These are phyloP conservation scores for Lophius piscatorius DNA, from an alignment of 2,113 vertebrate species.

Conservation along the genomic window DNA sequence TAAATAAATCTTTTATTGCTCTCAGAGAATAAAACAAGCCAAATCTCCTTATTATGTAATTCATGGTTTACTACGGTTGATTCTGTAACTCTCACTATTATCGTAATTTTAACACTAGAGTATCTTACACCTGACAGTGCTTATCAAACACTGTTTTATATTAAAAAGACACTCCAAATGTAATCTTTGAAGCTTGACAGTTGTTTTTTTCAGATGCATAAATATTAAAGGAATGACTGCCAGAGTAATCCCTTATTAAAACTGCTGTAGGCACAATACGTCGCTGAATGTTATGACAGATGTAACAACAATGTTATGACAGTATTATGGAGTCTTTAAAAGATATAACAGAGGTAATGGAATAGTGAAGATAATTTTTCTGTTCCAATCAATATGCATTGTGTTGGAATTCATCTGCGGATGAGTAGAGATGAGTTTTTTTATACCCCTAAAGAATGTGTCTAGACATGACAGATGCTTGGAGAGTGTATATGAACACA, in stretches of 20 bases:
- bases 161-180: not conserved
- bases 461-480: conserved; percentile 25
- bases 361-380: conserved; percentile 32
- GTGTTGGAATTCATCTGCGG: conserved; percentile 15
- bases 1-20: not conserved
- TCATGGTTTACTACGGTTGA: not conserved
- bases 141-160: not conserved
- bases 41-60: not conserved
- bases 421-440: conserved; percentile 32
- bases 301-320: conserved; percentile 72
- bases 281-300: conserved; percentile 67
- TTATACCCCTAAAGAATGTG: conserved; percentile 19
- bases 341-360: conserved; percentile 49
- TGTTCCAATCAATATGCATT: conserved; percentile 54
- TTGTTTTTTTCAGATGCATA: conserved; percentile 19
- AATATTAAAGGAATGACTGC: conserved; percentile 31
- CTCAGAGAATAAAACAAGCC: not conserved
- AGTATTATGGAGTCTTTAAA: conserved; percentile 52
- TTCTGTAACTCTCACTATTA: not conserved
- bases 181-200: not conserved
- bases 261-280: conserved; percentile 38
- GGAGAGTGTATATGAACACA: conserved; percentile 54
- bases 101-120: not conserved
- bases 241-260: conserved; percentile 30
- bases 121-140: conserved; percentile 4